Percentiles rank a stretch among this genome's conserved stretches.
Conservation (phyloP, 2,113 vertebrate species). For the Sphaerodactylus townsendi region DNA sequence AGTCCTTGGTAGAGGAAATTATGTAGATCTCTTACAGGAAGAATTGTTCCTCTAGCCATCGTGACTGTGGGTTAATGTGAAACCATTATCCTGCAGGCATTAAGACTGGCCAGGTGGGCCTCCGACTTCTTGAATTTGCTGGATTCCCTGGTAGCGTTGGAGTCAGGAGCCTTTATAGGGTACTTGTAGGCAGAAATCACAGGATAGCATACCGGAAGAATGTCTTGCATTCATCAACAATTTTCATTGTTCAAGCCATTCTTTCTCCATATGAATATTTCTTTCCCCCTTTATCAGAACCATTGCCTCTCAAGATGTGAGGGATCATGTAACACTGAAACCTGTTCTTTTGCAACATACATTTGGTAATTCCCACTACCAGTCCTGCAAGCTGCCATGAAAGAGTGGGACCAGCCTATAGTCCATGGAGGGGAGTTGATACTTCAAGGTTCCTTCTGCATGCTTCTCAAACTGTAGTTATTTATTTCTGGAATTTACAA, state of each 20-base stretch:
- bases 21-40: not conserved
- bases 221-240: too few relatives aligned
- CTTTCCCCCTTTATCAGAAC: not conserved
- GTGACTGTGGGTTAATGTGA: not conserved
- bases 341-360: too few relatives aligned
- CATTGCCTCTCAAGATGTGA: not conserved
- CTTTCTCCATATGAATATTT: not conserved
- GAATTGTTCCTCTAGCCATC: not conserved
- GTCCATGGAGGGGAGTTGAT: not conserved
- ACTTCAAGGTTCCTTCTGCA: not conserved
- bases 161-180: too few relatives aligned
- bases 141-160: not conserved
- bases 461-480: not conserved
- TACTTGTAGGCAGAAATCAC: too few relatives aligned
- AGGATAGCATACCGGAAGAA: too few relatives aligned
- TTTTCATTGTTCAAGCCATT: not conserved
- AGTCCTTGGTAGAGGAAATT: not conserved
- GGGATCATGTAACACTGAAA: not conserved
- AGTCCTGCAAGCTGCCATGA: too few relatives aligned
- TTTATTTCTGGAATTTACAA: conserved; percentile 5
- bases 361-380: too few relatives aligned
- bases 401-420: not conserved
- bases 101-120: not conserved
- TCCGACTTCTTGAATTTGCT: not conserved
- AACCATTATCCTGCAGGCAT: not conserved